Evolutionary conservation across 2,113 vertebrate species (phyloP).

Genomic region (Fukomys damarensis): DNA sequence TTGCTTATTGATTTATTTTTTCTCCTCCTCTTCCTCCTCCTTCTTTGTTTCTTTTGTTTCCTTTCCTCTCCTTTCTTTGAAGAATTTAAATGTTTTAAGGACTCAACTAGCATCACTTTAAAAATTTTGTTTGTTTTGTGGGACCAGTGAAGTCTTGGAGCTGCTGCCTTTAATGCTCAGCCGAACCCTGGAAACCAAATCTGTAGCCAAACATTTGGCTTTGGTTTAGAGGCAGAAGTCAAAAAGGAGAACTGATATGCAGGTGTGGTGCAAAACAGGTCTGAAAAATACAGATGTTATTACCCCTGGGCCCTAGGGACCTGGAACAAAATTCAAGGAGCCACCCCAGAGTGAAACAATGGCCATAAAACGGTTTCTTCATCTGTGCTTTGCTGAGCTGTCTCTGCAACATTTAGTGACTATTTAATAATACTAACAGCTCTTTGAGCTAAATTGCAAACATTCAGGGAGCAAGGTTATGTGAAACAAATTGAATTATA

Average conservation of each 20-base stretch:
- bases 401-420: constrained; percentile 64
- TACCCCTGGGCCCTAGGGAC: constrained; percentile 64
- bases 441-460: constrained; percentile 74
- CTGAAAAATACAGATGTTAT: constrained; percentile 82
- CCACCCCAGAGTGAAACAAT: constrained; percentile 70
- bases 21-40: not conserved
- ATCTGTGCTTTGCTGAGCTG: constrained; percentile 56
- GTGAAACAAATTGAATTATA: constrained; percentile 77
- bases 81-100: constrained; percentile 39
- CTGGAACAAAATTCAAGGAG: constrained; percentile 51
- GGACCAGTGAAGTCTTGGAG: not conserved
- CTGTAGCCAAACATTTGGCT: constrained; percentile 74
- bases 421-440: constrained; percentile 69
- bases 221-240: constrained; percentile 75
- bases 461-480: constrained; percentile 74
- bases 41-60: not conserved
- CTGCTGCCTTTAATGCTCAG: constrained; percentile 47
- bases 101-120: constrained; percentile 66
- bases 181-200: constrained; percentile 62
- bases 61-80: constrained; percentile 53
- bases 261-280: constrained; percentile 78
- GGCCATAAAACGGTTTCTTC: constrained; percentile 62
- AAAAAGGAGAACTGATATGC: constrained; percentile 68
- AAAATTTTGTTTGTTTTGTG: not conserved
- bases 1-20: constrained; percentile 11